Evolutionary conservation across 2,888 invertebrate species (phyloP).

Genomic region (Chironomus tentans): DNA sequence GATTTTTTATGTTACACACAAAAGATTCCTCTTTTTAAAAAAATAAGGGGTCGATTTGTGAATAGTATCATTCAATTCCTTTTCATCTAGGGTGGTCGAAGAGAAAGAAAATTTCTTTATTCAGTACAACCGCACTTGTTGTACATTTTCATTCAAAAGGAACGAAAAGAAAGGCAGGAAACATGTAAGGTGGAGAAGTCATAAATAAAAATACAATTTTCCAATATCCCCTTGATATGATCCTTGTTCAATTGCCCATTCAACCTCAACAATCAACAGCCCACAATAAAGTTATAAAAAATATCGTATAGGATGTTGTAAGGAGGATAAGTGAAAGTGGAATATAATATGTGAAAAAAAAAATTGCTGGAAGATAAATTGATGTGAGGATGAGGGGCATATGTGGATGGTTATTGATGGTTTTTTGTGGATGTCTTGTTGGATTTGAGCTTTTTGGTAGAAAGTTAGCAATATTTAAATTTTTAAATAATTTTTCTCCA

Average conservation of each 20-base stretch:
- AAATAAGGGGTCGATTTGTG: neutral
- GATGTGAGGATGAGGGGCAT: too few species aligned
- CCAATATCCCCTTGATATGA: slow-evolving; percentile 5
- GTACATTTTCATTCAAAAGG: neutral
- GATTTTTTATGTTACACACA: neutral
- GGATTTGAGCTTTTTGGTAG: too few species aligned
- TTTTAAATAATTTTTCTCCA: too few species aligned
- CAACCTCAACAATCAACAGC: slow-evolving; percentile 27
- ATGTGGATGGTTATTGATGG: too few species aligned
- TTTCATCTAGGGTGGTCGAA: slow-evolving; percentile 14
- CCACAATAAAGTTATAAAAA: slow-evolving; percentile 23
- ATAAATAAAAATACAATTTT: slow-evolving; percentile 24
- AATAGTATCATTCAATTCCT: neutral
- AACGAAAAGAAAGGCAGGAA: neutral
- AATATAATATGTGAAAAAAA: too few species aligned
- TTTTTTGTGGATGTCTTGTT: too few species aligned
- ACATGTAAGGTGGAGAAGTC: slow-evolving; percentile 22
- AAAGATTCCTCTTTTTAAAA: neutral
- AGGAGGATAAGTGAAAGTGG: too few species aligned
- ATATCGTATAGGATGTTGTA: neutral
- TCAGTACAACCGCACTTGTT: slow-evolving; percentile 5
- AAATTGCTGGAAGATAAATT: too few species aligned
- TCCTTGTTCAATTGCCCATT: slow-evolving; percentile 26
- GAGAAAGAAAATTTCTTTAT: slow-evolving; percentile 5
- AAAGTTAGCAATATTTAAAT: too few species aligned